Percentiles rank a stretch among this genome's conserved stretches.
These are phyloP conservation scores for Scatophagus argus DNA, from an alignment of 2,113 vertebrate species.

Conservation along the genomic window DNA sequence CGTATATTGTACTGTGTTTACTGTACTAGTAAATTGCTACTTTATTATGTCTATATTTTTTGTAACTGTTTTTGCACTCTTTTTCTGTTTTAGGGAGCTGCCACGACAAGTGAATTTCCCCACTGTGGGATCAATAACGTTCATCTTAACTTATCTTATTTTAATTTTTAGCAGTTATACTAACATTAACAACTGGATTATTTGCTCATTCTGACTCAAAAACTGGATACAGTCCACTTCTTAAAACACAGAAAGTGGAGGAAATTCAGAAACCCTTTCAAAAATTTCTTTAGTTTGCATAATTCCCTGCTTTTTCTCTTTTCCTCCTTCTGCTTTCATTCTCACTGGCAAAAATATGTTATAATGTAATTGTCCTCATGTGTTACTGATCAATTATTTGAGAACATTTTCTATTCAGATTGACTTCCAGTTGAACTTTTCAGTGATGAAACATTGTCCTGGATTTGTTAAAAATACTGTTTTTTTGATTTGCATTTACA, in stretches of 20 bases:
- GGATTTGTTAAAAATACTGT: neutral
- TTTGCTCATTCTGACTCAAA: neutral
- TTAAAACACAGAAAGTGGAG: neutral
- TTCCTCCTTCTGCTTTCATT: neutral
- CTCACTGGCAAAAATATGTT: neutral
- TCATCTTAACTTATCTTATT: too few relatives aligned
- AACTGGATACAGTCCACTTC: conserved; percentile 13
- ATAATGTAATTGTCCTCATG: conserved; percentile 1
- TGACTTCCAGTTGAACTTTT: neutral
- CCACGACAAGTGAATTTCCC: too few relatives aligned
- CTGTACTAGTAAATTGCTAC: too few relatives aligned
- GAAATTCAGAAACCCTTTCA: neutral
- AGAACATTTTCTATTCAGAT: neutral
- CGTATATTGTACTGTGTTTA: too few relatives aligned
- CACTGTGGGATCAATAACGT: too few relatives aligned
- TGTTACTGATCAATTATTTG: neutral
- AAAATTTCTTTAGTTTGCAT: neutral
- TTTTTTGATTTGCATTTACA: conserved; percentile 8
- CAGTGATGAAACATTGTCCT: neutral
- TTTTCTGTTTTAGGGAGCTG: too few relatives aligned
- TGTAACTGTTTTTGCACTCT: too few relatives aligned
- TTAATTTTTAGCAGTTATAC: neutral
- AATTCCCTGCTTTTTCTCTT: neutral
- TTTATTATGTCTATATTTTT: too few relatives aligned
- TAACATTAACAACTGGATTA: neutral